These are phyloP conservation scores for Pocillopora verrucosa DNA, from an alignment of 64 coral and sea anemone species.

Conservation along the genomic window DNA sequence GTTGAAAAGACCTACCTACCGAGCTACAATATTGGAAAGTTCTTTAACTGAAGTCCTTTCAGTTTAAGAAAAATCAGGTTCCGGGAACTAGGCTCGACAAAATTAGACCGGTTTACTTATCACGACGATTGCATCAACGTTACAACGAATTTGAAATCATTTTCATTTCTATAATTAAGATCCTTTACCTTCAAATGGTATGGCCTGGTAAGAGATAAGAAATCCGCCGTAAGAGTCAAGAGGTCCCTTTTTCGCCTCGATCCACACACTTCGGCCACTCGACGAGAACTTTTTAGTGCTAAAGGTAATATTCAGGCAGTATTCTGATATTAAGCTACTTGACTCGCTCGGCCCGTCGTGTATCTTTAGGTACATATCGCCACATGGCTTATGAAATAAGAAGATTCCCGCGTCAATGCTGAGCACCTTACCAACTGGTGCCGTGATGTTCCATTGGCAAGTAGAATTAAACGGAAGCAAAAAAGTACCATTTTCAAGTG, in stretches of 20 bases:
- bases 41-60: too few relatives aligned
- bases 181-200: constrained; percentile 2
- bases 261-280: background rate
- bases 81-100: too few relatives aligned
- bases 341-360: constrained; percentile 2
- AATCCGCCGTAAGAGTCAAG: background rate
- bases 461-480: constrained; percentile 7
- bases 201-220: background rate
- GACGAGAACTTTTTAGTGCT: background rate
- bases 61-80: too few relatives aligned
- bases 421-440: constrained; percentile 29
- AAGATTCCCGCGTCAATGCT: background rate
- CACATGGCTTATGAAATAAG: background rate
- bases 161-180: background rate
- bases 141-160: too few relatives aligned
- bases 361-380: background rate
- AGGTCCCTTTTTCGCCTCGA: background rate
- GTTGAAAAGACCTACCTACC: too few relatives aligned
- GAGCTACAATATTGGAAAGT: too few relatives aligned
- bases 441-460: constrained; percentile 21
- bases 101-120: too few relatives aligned
- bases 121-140: too few relatives aligned
- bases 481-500: background rate
- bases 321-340: background rate
- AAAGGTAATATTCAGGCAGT: background rate